Evolutionary conservation across 1,140 invertebrate genomes (phyloP).

Genomic region (Procambarus virginalis): DNA sequence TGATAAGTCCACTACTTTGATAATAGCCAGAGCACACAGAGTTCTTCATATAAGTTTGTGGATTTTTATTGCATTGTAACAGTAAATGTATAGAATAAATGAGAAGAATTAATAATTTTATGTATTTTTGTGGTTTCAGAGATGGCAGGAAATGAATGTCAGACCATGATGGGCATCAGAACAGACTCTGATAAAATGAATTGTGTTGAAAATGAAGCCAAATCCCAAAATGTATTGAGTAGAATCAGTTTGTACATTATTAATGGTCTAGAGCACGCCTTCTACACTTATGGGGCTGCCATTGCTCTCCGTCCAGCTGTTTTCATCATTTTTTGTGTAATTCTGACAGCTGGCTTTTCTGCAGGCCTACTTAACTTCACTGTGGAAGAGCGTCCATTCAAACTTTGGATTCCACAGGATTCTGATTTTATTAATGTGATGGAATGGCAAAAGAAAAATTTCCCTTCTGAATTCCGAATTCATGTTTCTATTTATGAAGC

Average conservation of each 20-base stretch:
- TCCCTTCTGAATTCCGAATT: slow-evolving; percentile 79
- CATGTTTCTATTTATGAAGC: slow-evolving; percentile 80
- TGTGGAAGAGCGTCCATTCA: slow-evolving; percentile 81
- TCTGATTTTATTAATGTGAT: slow-evolving; percentile 82
- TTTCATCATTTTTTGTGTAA: slow-evolving; percentile 77
- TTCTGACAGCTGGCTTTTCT: slow-evolving; percentile 76
- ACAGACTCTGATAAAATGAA: neutral
- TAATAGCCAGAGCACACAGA: neutral
- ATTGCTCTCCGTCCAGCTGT: slow-evolving; percentile 75
- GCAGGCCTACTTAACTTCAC: slow-evolving; percentile 79
- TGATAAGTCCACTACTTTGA: neutral
- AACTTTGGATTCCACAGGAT: slow-evolving; percentile 82
- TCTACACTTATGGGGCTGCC: slow-evolving; percentile 71
- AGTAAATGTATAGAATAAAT: neutral
- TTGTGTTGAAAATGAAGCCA: neutral
- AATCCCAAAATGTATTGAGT: slow-evolving; percentile 22
- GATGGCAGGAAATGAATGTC: neutral
- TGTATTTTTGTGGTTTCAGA: slow-evolving; percentile 15
- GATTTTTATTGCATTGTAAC: neutral
- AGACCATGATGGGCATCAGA: neutral
- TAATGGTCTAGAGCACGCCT: slow-evolving; percentile 47
- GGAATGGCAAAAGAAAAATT: slow-evolving; percentile 83
- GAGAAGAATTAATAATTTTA: neutral
- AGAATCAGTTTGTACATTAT: slow-evolving; percentile 48
- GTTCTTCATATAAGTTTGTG: neutral